phyloP scores from a whole-genome alignment of 2,797 vertebrate species.

The Phrynocephalus forsythii region DNA sequence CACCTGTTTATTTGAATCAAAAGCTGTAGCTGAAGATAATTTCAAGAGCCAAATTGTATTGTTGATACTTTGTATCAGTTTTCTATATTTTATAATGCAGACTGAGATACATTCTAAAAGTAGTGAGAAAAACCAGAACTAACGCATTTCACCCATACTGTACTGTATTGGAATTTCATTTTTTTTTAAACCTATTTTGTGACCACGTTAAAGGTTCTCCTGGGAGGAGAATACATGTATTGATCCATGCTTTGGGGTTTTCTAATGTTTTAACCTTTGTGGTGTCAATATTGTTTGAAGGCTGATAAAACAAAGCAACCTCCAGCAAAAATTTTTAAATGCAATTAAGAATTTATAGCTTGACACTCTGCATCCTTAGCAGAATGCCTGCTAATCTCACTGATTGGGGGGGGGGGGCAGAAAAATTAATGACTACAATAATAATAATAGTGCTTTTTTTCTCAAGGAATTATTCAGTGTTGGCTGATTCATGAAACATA shows the following conservation, averaged over 20 bases:
- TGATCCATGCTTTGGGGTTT: conserved; percentile 75
- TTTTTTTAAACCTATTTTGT: conserved; percentile 67
- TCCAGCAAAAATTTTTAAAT: conserved; percentile 49
- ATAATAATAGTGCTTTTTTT: conserved; percentile 18
- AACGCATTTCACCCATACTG: conserved; percentile 72
- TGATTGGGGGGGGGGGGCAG: conserved; percentile 66
- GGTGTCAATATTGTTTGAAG: conserved; percentile 74
- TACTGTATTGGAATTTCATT: conserved; percentile 63
- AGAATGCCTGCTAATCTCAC: conserved; percentile 69
- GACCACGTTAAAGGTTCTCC: conserved; percentile 69
- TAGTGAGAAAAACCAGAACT: conserved; percentile 74
- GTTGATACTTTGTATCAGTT: conserved; percentile 82
- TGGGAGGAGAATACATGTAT: conserved; percentile 69
- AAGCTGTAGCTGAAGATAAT: conserved; percentile 80
- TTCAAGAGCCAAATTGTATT: conserved; percentile 81
- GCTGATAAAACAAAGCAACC: conserved; percentile 52
- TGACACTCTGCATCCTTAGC: conserved; percentile 52
- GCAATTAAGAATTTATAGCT: conserved; percentile 59
- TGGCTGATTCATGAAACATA: conserved; percentile 56
- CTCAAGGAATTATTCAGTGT: conserved; percentile 55
- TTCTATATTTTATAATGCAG: conserved; percentile 85
- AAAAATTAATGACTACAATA: conserved; percentile 19
- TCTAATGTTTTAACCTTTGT: conserved; percentile 75
- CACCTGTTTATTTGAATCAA: conserved; percentile 80
- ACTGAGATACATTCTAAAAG: conserved; percentile 80